Percentiles rank a stretch among this genome's conserved stretches.
Conservation (phyloP, 2,113 vertebrate species). For the Syrrhaptes paradoxus region DNA sequence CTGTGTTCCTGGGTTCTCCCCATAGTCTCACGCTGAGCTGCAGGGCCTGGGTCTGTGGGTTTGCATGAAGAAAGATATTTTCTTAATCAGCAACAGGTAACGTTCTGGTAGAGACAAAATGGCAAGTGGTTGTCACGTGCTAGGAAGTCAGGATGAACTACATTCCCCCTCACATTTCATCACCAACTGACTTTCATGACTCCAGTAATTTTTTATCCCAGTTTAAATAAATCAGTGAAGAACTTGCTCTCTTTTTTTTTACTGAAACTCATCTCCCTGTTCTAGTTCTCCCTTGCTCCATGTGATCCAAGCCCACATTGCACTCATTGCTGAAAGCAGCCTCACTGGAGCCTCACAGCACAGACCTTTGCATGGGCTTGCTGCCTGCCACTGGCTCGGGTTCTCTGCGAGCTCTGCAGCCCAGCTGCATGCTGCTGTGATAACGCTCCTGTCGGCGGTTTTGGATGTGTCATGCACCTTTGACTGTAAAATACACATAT, state of each 20-base stretch:
- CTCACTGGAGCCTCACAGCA: not conserved
- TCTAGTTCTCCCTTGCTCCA: not conserved
- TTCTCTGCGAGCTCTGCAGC: not conserved
- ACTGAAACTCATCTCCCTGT: not conserved
- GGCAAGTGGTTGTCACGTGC: not conserved
- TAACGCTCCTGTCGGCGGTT: not conserved
- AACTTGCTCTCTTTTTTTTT: not conserved
- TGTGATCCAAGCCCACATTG: not conserved
- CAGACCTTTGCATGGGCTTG: not conserved
- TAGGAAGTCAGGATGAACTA: not conserved
- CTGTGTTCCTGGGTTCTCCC: not conserved
- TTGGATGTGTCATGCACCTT: not conserved
- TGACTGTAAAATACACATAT: not conserved
- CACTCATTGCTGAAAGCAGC: not conserved
- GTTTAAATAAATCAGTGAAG: not conserved
- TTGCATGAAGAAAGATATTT: not conserved
- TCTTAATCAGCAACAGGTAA: slow-evolving; percentile 19
- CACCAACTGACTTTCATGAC: not conserved
- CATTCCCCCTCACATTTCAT: not conserved
- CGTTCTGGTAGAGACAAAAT: not conserved
- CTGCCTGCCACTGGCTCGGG: not conserved
- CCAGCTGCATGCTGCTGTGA: not conserved
- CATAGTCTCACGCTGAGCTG: not conserved
- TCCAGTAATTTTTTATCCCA: not conserved
- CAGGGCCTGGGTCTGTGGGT: not conserved